phyloP scores from a whole-genome alignment of 2,797 vertebrate genomes.

The Lagocephalus sceleratus region DNA sequence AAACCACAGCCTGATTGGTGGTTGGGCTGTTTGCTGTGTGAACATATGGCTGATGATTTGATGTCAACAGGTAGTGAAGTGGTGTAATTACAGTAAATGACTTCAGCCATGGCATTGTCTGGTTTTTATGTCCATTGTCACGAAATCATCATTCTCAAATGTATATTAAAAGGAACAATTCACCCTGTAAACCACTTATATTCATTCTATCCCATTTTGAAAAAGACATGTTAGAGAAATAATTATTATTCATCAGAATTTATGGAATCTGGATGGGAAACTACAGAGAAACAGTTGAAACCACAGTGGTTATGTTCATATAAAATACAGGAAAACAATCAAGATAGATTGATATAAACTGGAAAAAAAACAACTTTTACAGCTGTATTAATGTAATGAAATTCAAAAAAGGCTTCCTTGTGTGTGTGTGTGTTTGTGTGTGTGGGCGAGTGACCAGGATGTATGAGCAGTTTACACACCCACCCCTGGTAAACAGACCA shows the following conservation, averaged over 20 bases:
- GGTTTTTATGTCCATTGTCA: not conserved
- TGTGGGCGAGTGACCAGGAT: conserved; percentile 70
- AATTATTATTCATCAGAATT: not conserved
- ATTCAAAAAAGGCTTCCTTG: not conserved
- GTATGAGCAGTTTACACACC: conserved; percentile 63
- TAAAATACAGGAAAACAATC: no score
- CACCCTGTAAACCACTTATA: not conserved
- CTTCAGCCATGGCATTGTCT: not conserved
- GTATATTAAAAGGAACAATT: not conserved
- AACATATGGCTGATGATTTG: conserved; percentile 13
- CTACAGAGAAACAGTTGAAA: no score
- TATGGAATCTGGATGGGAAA: no score
- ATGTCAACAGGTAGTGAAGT: not conserved
- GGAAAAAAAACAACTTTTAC: no score
- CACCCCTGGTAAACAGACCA: conserved; percentile 69
- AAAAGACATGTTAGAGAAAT: no score
- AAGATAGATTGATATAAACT: no score
- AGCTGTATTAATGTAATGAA: not conserved
- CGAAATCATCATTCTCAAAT: not conserved
- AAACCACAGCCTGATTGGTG: conserved; percentile 12
- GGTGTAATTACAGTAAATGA: no score
- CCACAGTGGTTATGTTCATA: no score
- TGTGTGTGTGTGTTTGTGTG: conserved; percentile 8
- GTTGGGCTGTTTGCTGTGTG: conserved; percentile 35
- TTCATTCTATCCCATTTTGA: no score